These are phyloP conservation scores for Rhopilema esculentum DNA, from an alignment of 30 jellyfish, hydroid and myxozoan genomes.

Conservation along the genomic window DNA sequence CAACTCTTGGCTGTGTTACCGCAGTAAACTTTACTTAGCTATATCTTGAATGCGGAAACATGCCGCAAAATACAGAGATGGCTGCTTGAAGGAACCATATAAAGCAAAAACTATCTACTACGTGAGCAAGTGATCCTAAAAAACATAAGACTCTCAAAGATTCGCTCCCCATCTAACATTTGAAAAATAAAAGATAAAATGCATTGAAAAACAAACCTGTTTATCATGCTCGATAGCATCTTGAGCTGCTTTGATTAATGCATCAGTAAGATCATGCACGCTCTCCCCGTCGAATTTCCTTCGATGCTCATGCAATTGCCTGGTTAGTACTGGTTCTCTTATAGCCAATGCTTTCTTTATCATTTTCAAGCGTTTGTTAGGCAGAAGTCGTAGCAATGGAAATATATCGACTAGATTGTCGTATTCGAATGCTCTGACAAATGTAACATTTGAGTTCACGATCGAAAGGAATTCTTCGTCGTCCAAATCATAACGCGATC, in stretches of 20 bases:
- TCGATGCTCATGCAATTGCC: conserved; percentile 73
- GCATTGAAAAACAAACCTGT: conserved; percentile 47
- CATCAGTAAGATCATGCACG: conserved; percentile 76
- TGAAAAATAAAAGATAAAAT: too few species aligned
- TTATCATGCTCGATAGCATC: conserved; percentile 81
- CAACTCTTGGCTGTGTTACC: too few species aligned
- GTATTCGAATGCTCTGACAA: conserved; percentile 87
- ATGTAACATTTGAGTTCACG: conserved; percentile 68
- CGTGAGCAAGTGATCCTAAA: too few species aligned
- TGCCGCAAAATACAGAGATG: too few species aligned
- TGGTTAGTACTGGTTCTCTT: conserved; percentile 72
- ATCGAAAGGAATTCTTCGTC: conserved; percentile 82
- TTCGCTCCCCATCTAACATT: too few species aligned
- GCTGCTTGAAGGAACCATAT: too few species aligned
- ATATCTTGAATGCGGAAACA: too few species aligned
- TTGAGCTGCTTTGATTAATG: conserved; percentile 67
- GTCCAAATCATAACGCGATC: conserved; percentile 75
- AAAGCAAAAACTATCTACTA: too few species aligned
- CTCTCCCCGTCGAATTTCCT: conserved; percentile 64
- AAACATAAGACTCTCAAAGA: too few species aligned
- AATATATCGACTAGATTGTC: conserved; percentile 84
- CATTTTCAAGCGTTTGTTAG: conserved; percentile 75
- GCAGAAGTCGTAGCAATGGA: conserved; percentile 80
- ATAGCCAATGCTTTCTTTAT: conserved; percentile 71
- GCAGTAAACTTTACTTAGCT: too few species aligned